Evolutionary conservation across 2,797 vertebrate species (phyloP), one percentile per base, ranked within the genome.

Genomic region (Bradypodion pumilum): DNA sequence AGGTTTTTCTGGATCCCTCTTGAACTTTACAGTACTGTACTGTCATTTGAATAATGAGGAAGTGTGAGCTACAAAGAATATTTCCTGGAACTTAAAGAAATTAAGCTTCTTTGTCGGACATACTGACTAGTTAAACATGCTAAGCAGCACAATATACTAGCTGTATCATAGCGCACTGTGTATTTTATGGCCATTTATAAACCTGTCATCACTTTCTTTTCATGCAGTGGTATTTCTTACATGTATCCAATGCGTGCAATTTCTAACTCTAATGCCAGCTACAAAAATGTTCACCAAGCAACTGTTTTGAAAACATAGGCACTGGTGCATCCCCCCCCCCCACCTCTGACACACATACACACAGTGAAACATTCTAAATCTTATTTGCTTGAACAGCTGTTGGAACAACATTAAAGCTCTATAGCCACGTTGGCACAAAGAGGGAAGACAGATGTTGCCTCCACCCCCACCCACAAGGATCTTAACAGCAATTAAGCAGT

Each of bases 391-490:
- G 77, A 66, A 80, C 79, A 46, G 27, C 19, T 80, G 74, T 74
- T 80, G 77, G 77, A 66, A 65, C 44, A 13, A 74, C 76, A 74
- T 80, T 52, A 79, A 85, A 85, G 77, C 23, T 29, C 44, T 52
- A 74, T 29, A 79, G 60, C 46, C 56, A 40, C 12, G 19, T 1
- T 79, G 27, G 83, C 83, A 85, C 66, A 49, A 21, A 66, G 79
- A 74, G 65, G 5, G 56, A 56, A 80, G 60, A 66, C 60, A 84
- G 83, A 85, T 80, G 83, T 73, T 84, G 68, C 68, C 69, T 73
- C 78, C 32, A 49, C 35, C 25, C 66, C 83, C 27, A 12, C 60
- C 32, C 59, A 21, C 12, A 4, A 78, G 27, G 35, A 63, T 63
- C 19, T 65, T n/a, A 29, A n/a, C 44, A 79, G 35, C 59, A 42